Conservation (phyloP, 2,797 vertebrate genomes). For the Epinephelus awoara region DNA sequence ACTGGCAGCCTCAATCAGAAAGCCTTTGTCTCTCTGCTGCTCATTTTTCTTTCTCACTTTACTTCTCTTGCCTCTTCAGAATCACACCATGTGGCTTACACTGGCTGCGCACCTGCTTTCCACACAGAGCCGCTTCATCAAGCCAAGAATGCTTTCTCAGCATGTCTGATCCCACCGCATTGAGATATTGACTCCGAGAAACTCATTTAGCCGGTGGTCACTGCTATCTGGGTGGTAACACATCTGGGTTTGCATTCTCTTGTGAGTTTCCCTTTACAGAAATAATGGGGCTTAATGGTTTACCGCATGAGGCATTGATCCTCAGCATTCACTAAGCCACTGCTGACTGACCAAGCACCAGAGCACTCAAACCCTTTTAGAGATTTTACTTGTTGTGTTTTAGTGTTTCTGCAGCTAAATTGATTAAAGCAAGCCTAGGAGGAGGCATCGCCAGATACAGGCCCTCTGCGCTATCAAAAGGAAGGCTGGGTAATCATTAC, state of each 20-base stretch:
- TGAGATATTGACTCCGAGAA: constrained; percentile 70
- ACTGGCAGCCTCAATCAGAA: constrained; percentile 46
- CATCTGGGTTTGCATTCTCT: constrained; percentile 52
- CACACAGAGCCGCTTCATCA: constrained; percentile 46
- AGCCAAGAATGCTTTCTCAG: constrained; percentile 55
- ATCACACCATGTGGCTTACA: constrained; percentile 5
- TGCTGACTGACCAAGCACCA: constrained; percentile 40
- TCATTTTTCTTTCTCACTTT: constrained; percentile 39
- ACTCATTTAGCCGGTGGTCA: constrained; percentile 61
- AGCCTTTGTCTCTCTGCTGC: constrained; percentile 43
- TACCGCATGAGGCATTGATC: constrained; percentile 64
- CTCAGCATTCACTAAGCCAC: constrained; percentile 40
- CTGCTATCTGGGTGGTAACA: constrained; percentile 48
- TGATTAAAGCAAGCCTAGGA: constrained; percentile 29
- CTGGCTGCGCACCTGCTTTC: constrained; percentile 50
- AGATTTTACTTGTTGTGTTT: constrained; percentile 38
- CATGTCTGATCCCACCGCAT: constrained; percentile 34
- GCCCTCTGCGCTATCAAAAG: constrained; percentile 29
- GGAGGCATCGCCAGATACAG: constrained; percentile 8
- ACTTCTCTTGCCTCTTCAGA: constrained; percentile 7
- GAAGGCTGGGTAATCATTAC: constrained; percentile 50
- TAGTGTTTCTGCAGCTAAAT: constrained; percentile 41
- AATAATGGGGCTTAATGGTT: constrained; percentile 78
- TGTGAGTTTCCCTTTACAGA: constrained; percentile 62
- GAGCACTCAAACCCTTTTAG: constrained; percentile 57